Evolutionary conservation across 2,113 vertebrate species (phyloP).

Genomic region (Chrysochloris asiatica): DNA sequence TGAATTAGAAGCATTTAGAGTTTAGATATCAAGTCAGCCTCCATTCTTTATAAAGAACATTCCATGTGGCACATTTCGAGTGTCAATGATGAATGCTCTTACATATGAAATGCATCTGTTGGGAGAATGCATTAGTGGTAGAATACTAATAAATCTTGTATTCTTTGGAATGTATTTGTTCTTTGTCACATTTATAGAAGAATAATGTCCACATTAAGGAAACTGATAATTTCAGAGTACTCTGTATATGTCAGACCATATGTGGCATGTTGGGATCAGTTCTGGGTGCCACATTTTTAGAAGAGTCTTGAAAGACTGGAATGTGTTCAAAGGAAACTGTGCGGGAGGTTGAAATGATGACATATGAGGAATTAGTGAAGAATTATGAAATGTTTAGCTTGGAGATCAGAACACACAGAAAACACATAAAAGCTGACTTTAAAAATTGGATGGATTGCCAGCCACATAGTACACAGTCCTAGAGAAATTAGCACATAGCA

Average conservation of each 20-base stretch:
- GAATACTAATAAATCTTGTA: conserved; percentile 47
- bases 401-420: neutral
- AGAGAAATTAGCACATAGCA: conserved; percentile 11
- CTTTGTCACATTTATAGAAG: conserved; percentile 39
- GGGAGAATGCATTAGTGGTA: neutral
- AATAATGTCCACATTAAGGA: conserved; percentile 47
- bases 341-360: conserved; percentile 43
- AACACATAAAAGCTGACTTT: conserved; percentile 13
- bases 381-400: conserved; percentile 27
- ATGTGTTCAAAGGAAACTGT: conserved; percentile 54
- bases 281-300: conserved; percentile 42
- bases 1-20: conserved; percentile 27
- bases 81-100: conserved; percentile 27
- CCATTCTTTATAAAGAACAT: neutral
- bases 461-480: neutral
- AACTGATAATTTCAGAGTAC: conserved; percentile 33
- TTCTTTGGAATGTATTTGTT: conserved; percentile 43
- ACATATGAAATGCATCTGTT: conserved; percentile 43
- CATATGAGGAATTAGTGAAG: conserved; percentile 28
- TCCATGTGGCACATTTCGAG: neutral
- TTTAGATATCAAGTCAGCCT: conserved; percentile 8
- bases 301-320: conserved; percentile 31
- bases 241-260: conserved; percentile 34
- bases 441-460: neutral
- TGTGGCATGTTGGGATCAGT: neutral